Conservation (phyloP, 1,140 invertebrate species). For the Bombus waltoni region DNA sequence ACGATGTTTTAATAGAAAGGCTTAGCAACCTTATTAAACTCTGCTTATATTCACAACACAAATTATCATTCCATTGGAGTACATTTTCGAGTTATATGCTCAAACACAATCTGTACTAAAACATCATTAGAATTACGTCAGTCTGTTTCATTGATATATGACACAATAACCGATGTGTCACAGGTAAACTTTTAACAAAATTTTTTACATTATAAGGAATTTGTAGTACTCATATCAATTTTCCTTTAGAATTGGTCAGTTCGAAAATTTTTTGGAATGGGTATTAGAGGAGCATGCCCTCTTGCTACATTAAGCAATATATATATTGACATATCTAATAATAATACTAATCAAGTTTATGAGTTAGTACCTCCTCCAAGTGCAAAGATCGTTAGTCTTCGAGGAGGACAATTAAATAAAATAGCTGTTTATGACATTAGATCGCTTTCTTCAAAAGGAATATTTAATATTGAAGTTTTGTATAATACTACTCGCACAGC, state of each 20-base stretch:
- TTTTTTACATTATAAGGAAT: neutral
- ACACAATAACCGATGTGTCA: constrained; percentile 83
- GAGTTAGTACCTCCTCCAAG: constrained; percentile 84
- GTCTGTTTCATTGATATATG: constrained; percentile 93
- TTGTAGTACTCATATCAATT: neutral
- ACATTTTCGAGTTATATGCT: constrained; percentile 92
- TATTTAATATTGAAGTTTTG: constrained; percentile 88
- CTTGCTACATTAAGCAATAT: constrained; percentile 90
- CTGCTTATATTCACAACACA: constrained; percentile 95
- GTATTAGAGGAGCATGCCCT: constrained; percentile 90
- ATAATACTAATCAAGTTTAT: constrained; percentile 83
- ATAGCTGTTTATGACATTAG: constrained; percentile 88
- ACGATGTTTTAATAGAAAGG: constrained; percentile 85
- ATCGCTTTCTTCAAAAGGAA: constrained; percentile 77
- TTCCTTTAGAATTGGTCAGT: constrained; percentile 90
- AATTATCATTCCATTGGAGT: constrained; percentile 96
- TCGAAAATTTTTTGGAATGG: constrained; percentile 92
- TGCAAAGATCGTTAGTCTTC: constrained; percentile 83
- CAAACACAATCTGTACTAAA: constrained; percentile 85
- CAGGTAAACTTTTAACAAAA: constrained; percentile 67
- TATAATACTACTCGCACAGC: constrained; percentile 81
- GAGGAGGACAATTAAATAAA: constrained; percentile 86
- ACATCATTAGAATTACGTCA: constrained; percentile 90
- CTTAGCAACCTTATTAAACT: constrained; percentile 93
- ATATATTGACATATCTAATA: constrained; percentile 91